A percentile compares a stretch with the other conserved stretches of the same genome.
These are phyloP conservation scores for Argyrosomus regius DNA, from an alignment of 2,797 vertebrate species.

Conservation along the genomic window DNA sequence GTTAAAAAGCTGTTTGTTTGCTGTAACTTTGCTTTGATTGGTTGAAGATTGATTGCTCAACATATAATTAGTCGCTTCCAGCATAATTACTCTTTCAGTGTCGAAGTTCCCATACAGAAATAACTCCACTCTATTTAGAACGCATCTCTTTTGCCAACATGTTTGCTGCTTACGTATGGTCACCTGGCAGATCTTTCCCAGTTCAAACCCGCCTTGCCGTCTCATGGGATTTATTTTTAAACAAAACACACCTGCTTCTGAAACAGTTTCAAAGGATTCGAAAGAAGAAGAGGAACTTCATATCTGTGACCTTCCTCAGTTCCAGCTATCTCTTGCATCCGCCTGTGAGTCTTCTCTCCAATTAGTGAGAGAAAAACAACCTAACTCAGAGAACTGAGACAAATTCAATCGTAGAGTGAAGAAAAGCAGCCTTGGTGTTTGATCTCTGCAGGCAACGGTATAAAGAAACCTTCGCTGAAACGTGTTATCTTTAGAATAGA, in stretches of 20 bases:
- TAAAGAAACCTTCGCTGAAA: conserved; percentile 63
- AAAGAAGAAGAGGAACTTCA: conserved; percentile 52
- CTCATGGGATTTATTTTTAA: conserved; percentile 60
- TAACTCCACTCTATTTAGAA: conserved; percentile 70
- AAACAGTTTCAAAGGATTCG: conserved; percentile 71
- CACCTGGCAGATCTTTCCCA: conserved; percentile 71
- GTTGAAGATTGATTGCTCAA: conserved; percentile 63
- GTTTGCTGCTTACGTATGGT: conserved; percentile 58
- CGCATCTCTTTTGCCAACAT: conserved; percentile 45
- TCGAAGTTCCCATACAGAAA: conserved; percentile 74
- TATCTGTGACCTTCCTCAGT: conserved; percentile 71
- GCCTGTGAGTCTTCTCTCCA: conserved; percentile 75
- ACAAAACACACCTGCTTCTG: conserved; percentile 55
- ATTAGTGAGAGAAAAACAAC: conserved; percentile 83
- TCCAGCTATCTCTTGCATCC: conserved; percentile 64
- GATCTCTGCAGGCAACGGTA: conserved; percentile 68
- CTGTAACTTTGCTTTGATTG: conserved; percentile 59
- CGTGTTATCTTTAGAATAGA: conserved; percentile 72
- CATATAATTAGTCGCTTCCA: conserved; percentile 73
- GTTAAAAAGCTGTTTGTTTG: conserved; percentile 42
- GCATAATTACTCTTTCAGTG: conserved; percentile 61
- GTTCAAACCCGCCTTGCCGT: conserved; percentile 45
- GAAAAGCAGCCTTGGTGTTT: conserved; percentile 63
- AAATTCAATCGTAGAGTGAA: conserved; percentile 65
- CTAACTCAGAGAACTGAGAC: conserved; percentile 68